Conservation (phyloP, 1,140 invertebrate genomes). For the Drosophila littoralis region DNA sequence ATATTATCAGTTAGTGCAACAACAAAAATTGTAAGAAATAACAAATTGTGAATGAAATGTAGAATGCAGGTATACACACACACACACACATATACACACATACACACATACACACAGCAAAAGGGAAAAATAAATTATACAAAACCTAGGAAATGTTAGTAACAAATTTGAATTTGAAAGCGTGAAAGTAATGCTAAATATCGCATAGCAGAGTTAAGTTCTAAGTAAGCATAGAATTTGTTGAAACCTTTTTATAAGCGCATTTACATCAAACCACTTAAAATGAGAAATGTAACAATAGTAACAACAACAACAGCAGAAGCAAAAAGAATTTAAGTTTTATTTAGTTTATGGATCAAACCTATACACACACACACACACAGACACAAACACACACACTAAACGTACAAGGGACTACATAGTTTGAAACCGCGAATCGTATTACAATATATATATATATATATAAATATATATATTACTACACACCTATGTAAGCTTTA, state of each 20-base stretch:
- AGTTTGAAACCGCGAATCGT: conserved; percentile 82
- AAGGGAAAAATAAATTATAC: conserved; percentile 21
- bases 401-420: conserved; percentile 78
- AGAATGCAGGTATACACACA: conserved; percentile 67
- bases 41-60: conserved; percentile 42
- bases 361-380: conserved; percentile 26
- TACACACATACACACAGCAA: conserved; percentile 1
- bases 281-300: conserved; percentile 42
- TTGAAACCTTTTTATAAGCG: conserved; percentile 61
- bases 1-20: conserved; percentile 55
- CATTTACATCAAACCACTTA: conserved; percentile 58
- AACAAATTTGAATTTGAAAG: conserved; percentile 66
- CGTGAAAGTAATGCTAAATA: conserved; percentile 43
- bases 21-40: conserved; percentile 11
- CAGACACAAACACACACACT: conserved; percentile 52
- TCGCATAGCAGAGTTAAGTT: conserved; percentile 40
- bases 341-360: conserved; percentile 52
- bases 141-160: conserved; percentile 53
- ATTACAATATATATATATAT: conserved; percentile 78
- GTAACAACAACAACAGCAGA: conserved; percentile 14
- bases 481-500: conserved; percentile 55
- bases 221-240: conserved; percentile 48
- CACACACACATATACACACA: conserved; percentile 12
- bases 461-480: conserved; percentile 52
- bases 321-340: conserved; percentile 45